phyloP scores from a whole-genome alignment of 2,888 invertebrate species.

The Subacronicta megacephala region DNA sequence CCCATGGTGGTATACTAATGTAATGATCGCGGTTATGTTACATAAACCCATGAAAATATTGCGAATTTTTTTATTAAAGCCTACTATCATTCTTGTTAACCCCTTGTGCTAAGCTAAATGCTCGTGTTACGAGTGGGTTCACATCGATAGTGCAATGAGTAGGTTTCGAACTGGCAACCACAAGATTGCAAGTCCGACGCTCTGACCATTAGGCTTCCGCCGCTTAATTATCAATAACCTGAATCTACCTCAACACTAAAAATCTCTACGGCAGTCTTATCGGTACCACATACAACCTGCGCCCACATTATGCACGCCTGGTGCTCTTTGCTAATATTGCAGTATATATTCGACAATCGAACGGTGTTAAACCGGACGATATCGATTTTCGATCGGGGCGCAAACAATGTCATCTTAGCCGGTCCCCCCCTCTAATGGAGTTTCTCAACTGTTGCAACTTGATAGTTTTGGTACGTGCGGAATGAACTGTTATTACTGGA shows the following conservation, averaged over 20 bases:
- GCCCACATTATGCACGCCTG: constrained; percentile 25
- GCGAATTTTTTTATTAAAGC: too few species aligned
- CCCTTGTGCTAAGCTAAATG: too few species aligned
- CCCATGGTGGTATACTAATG: constrained; percentile 5
- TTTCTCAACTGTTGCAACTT: constrained; percentile 61
- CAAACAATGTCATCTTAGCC: constrained; percentile 66
- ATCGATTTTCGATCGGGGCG: constrained; percentile 63
- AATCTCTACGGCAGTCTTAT: constrained; percentile 7
- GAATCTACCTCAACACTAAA: too few species aligned
- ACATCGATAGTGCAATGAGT: too few species aligned
- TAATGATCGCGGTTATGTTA: neutral
- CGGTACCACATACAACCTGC: constrained; percentile 7
- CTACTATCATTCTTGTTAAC: too few species aligned
- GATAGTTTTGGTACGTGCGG: constrained; percentile 48
- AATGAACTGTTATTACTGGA: constrained; percentile 41
- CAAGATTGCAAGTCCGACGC: too few species aligned
- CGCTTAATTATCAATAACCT: neutral
- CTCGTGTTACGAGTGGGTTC: too few species aligned
- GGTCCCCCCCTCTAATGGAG: constrained; percentile 59
- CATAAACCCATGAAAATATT: too few species aligned
- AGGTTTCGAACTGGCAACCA: too few species aligned
- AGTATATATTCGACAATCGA: constrained; percentile 25
- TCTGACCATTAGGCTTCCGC: too few species aligned
- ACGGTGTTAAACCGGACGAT: constrained; percentile 45
- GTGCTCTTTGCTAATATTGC: constrained; percentile 10